phyloP scores from a whole-genome alignment of 2,113 vertebrate genomes.

The Podiceps cristatus region DNA sequence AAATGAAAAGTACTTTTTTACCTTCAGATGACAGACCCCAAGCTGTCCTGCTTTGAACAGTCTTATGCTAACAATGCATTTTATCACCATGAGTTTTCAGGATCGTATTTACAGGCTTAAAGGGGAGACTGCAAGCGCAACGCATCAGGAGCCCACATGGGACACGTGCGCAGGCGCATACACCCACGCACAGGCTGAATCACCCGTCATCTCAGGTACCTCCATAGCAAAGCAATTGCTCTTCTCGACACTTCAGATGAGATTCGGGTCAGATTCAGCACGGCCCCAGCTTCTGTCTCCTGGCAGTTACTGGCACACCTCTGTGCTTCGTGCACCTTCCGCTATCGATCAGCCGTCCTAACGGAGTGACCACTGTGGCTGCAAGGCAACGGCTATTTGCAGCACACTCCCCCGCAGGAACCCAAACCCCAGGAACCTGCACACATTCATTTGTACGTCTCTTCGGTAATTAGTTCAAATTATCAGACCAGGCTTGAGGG shows the following conservation, averaged over 20 bases:
- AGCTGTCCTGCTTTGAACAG: neutral
- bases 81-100: neutral
- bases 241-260: conserved; percentile 20
- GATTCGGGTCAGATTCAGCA: neutral
- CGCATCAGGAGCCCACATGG: neutral
- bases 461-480: neutral
- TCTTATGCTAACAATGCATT: neutral
- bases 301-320: neutral
- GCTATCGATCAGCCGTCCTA: neutral
- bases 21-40: neutral
- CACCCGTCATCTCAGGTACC: neutral
- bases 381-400: neutral
- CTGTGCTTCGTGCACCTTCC: neutral
- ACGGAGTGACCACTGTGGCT: neutral
- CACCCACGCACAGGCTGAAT: rapidly evolving
- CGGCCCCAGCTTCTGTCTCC: neutral
- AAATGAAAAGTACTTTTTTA: neutral
- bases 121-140: neutral
- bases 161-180: rapidly evolving
- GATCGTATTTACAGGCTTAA: neutral
- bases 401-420: neutral
- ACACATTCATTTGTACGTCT: neutral
- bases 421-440: neutral
- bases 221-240: neutral
- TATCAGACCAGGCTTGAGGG: neutral